These are phyloP conservation scores for Probosciger aterrimus DNA, from an alignment of 2,113 vertebrate species.

Conservation along the genomic window DNA sequence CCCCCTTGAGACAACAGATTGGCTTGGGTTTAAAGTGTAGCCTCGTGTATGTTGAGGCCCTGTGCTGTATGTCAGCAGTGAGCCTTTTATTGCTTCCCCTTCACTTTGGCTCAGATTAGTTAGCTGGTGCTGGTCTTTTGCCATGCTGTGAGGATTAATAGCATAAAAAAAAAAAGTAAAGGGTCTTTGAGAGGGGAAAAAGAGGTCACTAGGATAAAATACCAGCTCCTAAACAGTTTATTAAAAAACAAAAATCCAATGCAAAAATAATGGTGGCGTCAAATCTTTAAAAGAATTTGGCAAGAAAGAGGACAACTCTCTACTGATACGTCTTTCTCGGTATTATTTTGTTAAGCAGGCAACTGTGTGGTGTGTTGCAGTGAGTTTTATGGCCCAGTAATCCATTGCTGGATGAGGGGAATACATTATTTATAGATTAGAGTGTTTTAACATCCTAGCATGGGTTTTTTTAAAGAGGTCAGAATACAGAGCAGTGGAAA, in stretches of 20 bases:
- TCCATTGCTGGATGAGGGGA: slow-evolving; percentile 39
- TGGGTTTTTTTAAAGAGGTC: slow-evolving; percentile 35
- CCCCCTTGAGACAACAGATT: rapidly evolving
- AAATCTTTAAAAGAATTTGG: neutral
- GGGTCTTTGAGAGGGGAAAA: neutral
- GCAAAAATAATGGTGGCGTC: neutral
- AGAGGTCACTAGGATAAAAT: neutral
- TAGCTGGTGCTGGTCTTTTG: neutral
- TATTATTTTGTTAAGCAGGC: neutral
- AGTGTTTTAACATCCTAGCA: slow-evolving; percentile 34
- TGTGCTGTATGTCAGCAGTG: rapidly evolving
- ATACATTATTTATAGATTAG: slow-evolving; percentile 60
- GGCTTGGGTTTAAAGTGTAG: neutral
- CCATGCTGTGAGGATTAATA: neutral
- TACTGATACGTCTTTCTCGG: neutral
- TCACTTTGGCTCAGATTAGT: neutral
- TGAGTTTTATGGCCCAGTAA: slow-evolving; percentile 46
- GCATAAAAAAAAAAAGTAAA: neutral
- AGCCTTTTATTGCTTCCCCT: neutral
- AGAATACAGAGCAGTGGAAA: neutral
- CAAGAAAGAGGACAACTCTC: neutral
- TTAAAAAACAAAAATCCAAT: neutral
- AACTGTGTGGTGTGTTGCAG: neutral
- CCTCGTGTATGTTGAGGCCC: rapidly evolving
- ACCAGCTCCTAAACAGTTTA: neutral